Evolutionary conservation across 2,113 vertebrate genomes (phyloP), one percentile per base, ranked within the genome.

Genomic region (Pipra filicauda): DNA sequence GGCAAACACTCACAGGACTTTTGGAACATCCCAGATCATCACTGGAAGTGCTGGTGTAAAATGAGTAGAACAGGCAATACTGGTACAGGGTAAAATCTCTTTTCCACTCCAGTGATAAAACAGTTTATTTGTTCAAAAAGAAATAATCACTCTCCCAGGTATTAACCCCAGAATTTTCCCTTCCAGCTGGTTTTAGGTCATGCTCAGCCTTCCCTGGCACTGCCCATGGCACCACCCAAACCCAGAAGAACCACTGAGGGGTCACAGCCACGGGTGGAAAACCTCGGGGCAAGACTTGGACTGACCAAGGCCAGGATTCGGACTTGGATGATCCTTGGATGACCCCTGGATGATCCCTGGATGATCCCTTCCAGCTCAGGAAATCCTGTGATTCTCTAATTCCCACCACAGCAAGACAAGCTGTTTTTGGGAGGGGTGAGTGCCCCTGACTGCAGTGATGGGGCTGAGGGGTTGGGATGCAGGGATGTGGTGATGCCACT

Each of bases 181-280:
- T 91, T 30, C 62, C 51, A 41, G 24, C 6, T 44, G 43, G 7
- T 9, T 2, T 0, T 4, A 24, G 82, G 8, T 48, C 6, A 0
- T 15, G 41, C 49, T 59, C 80, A 62, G 46, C 75, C 55, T 55
- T 41, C 2, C 28, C 31, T 2, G 0, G 23, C 33, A 18, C 37
- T 43, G 51, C 52, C 55, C 8, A 1, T 1, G 3, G 33, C 72
- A 7, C 55, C 57, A 2, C 62, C 1, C 4, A 33, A 89, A 30
- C 39, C 58, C 19, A 12, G 51, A 35, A 35, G 44, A 71, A 10
- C 35, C 1, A 0, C 48, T 6, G 24, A 31, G 20, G 35, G 28
- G 23, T 55, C 75, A 22, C 46, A 27, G 58, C 46, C 4, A 0
- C 3, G 0, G 7, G 39, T 20, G 57, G 69, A n/a, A 52, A 88